Conservation (phyloP, 1,140 invertebrate genomes). For the Centruroides sculpturatus region DNA sequence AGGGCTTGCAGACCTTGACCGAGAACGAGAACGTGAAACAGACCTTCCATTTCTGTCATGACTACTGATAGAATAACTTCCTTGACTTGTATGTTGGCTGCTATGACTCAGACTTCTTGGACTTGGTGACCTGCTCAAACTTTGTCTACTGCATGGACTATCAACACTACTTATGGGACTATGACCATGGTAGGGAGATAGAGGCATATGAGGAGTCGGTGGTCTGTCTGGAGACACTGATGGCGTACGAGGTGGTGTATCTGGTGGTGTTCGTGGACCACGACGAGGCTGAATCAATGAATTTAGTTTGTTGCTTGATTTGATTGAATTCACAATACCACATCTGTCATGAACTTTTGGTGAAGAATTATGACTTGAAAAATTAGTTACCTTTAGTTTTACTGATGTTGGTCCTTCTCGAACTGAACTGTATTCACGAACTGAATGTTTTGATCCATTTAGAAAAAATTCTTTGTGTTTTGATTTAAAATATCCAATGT, state of each 20-base stretch:
- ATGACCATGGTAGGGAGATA: conserved; percentile 11
- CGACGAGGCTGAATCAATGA: conserved; percentile 2
- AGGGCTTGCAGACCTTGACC: conserved; percentile 13
- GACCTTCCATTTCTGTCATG: not conserved
- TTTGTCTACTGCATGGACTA: conserved; percentile 9
- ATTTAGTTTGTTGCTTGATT: too few species aligned
- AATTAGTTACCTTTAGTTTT: too few species aligned
- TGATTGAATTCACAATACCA: too few species aligned
- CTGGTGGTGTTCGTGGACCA: conserved; percentile 19
- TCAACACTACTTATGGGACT: conserved; percentile 16
- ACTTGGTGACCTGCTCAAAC: conserved; percentile 6
- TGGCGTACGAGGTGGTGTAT: conserved; percentile 22
- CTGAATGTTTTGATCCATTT: too few species aligned
- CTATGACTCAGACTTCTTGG: conserved; percentile 5
- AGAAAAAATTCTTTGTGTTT: too few species aligned
- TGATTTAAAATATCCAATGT: not conserved
- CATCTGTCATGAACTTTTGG: too few species aligned
- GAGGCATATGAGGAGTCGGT: not conserved
- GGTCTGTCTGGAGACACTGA: conserved; percentile 17
- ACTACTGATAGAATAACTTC: not conserved
- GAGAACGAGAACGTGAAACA: not conserved
- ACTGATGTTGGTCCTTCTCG: too few species aligned
- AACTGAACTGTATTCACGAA: too few species aligned
- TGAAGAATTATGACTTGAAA: too few species aligned
- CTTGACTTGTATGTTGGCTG: conserved; percentile 2